Percentiles rank a stretch among this genome's conserved stretches.
Evolutionary conservation across 2,888 invertebrate genomes (phyloP).

Genomic region (Proisotoma minuta): DNA sequence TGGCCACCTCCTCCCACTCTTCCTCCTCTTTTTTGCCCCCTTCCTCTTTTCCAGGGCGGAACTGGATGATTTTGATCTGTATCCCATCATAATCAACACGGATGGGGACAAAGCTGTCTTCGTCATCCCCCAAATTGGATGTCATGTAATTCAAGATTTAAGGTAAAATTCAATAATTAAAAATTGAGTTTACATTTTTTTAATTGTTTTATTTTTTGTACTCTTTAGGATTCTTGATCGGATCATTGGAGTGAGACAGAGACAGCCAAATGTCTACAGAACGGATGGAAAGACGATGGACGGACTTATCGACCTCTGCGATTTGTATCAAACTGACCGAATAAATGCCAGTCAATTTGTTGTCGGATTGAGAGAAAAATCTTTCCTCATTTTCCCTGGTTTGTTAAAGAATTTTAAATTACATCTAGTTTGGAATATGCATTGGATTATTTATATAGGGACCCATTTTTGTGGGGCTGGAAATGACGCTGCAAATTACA

Average conservation of each 20-base stretch:
- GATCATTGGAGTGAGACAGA: not conserved
- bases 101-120: constrained; percentile 35
- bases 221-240: not conserved
- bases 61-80: constrained; percentile 24
- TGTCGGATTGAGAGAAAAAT: constrained; percentile 23
- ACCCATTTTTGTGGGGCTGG: constrained; percentile 78
- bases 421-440: not conserved
- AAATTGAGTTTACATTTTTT: not conserved
- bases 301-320: constrained; percentile 32
- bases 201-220: not conserved
- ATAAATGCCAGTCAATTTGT: constrained; percentile 40
- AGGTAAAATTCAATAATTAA: constrained; percentile 10
- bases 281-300: constrained; percentile 26
- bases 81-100: constrained; percentile 36
- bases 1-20: not conserved
- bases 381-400: constrained; percentile 42
- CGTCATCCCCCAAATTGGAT: constrained; percentile 36
- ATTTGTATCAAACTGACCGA: constrained; percentile 30
- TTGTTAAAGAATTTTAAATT: not conserved
- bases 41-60: constrained; percentile 10
- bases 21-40: not conserved
- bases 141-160: constrained; percentile 28
- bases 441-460: too few relatives aligned
- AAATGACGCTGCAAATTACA: constrained; percentile 59
- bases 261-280: constrained; percentile 13